A percentile compares a stretch with the other conserved stretches of the same genome.
Evolutionary conservation across 2,888 invertebrate species (phyloP).

Genomic region (Sminthurinus aureus): DNA sequence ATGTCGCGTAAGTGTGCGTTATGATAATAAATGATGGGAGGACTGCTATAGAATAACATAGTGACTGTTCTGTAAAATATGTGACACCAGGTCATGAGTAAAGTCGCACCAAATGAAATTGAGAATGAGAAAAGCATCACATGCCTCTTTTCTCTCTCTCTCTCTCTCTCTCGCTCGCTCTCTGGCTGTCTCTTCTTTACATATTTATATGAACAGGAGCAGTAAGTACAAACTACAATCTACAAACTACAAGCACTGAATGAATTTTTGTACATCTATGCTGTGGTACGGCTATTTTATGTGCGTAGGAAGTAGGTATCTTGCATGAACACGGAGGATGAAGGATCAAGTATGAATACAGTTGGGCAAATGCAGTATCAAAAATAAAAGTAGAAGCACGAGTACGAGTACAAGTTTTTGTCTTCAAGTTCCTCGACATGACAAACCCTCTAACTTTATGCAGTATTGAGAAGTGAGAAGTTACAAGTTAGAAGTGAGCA

Average conservation of each 20-base stretch:
- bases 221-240: too few species aligned
- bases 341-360: too few species aligned
- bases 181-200: not conserved
- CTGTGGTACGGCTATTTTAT: not conserved
- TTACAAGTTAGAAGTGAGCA: too few species aligned
- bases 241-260: not conserved
- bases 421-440: too few species aligned
- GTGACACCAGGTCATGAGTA: constrained; percentile 48
- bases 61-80: constrained; percentile 44
- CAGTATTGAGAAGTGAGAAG: too few species aligned
- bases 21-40: constrained; percentile 52
- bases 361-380: too few species aligned
- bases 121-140: constrained; percentile 31
- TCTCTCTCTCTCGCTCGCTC: not conserved
- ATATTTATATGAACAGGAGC: not conserved
- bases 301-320: not conserved
- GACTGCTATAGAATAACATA: constrained; percentile 42
- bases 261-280: not conserved
- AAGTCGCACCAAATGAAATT: constrained; percentile 47
- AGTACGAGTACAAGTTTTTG: too few species aligned
- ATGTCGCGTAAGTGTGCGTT: constrained; percentile 49
- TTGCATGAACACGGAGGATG: too few species aligned
- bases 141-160: constrained; percentile 2
- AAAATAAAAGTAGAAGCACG: too few species aligned
- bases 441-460: too few species aligned